Base-by-base conservation (phyloP, 2,888 invertebrate genomes). In the Callimorpha dominula region DNA sequence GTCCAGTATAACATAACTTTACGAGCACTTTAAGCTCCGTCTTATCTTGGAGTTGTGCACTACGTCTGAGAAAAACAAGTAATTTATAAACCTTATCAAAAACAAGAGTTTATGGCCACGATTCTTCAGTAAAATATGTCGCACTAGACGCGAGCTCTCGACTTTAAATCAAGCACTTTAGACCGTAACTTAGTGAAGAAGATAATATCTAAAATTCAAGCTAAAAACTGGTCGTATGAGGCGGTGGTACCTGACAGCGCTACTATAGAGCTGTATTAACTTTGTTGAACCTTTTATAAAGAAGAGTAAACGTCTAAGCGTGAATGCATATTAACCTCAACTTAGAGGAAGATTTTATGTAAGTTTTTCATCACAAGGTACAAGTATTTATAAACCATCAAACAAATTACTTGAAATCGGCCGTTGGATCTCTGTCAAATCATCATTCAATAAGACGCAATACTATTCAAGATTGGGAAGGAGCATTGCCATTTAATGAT, bases 201-300 rank as follows among this genome's bases (percentile, higher is more conserved):
- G 74, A 82, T 80, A 76, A 73, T 70, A 72, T 78, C 80, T 71
- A 52, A 72, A 75, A 73, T 64, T 64, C 72, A 77, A 72, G 50
- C 73, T 77, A 31, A 75, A 79, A 73, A 79, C 57, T 52, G 9
- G 67, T 63, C 54, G 74, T 65, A 60, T 68, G 68, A 49, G 31
- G 74, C 20, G 66, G 74, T 77, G 80, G 69, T 40, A 62, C 68
- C 62, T 62, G 62, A 71, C 67, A 70, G 65, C n/a, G 15, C 42
- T 68, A 57, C 60, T 49, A 65, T 40, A 42, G 31, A 68, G 65
- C 42, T 71, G 8, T 68, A 72, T 43, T 64, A 49, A 65, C 49
- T 72, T 68, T 42, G 49, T 40, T 49, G 31, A 64, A 72, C 17
- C n/a, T 64, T 65, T 60, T 50, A 17, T 50, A 42, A 57, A 20